These are phyloP conservation scores for Aphidoletes aphidimyza DNA, from an alignment of 2,888 invertebrate species.

Conservation along the genomic window DNA sequence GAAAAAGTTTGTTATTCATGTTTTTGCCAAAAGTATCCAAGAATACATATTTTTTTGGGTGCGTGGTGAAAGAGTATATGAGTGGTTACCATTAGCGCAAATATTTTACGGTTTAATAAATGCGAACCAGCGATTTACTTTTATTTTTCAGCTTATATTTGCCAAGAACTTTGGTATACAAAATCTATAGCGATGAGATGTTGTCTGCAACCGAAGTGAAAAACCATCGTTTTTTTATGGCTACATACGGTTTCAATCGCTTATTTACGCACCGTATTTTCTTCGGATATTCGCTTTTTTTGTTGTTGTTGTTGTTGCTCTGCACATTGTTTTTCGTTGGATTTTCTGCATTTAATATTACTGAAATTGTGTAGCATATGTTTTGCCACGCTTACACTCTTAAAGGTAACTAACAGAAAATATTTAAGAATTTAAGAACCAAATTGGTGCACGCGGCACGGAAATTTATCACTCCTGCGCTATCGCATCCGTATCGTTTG, in stretches of 20 bases:
- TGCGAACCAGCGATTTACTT: slow-evolving; percentile 17
- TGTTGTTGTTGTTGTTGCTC: too few relatives aligned
- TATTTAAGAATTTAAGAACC: slow-evolving; percentile 21
- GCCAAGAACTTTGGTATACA: not conserved
- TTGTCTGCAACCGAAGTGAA: not conserved
- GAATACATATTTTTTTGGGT: not conserved
- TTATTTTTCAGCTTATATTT: slow-evolving; percentile 19
- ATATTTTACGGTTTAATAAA: slow-evolving; percentile 19
- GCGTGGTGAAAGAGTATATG: not conserved
- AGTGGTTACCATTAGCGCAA: not conserved
- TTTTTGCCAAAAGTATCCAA: not conserved
- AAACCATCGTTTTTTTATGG: slow-evolving; percentile 8
- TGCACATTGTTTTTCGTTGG: too few relatives aligned
- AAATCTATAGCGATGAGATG: not conserved
- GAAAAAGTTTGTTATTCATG: not conserved
- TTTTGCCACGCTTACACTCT: not conserved
- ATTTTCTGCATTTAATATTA: too few relatives aligned
- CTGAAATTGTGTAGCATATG: not conserved
- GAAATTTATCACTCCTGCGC: not conserved
- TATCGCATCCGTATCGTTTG: too few relatives aligned
- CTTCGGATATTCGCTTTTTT: not conserved
- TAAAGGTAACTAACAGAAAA: slow-evolving; percentile 26
- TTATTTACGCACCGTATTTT: slow-evolving; percentile 5
- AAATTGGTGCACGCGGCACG: slow-evolving; percentile 40
- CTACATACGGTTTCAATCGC: not conserved